Percentiles rank a stretch among this genome's conserved stretches.
phyloP scores from a whole-genome alignment of 2,113 vertebrate genomes.

The Thamnophis sirtalis region DNA sequence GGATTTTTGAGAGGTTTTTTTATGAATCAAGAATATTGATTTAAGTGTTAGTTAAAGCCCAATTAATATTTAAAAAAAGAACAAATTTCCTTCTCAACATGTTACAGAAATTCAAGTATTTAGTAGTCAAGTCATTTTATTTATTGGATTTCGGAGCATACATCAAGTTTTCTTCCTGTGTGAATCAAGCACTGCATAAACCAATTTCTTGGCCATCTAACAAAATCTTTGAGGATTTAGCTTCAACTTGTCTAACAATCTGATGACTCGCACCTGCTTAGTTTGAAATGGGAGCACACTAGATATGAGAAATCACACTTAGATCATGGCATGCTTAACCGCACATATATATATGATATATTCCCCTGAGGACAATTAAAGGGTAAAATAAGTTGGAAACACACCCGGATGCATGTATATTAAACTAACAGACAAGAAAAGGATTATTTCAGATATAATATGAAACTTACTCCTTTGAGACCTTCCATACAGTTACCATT shows the following conservation, averaged over 20 bases:
- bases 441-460: conserved; percentile 57
- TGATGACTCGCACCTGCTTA: conserved; percentile 16
- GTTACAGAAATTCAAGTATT: neutral
- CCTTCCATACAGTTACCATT: conserved; percentile 33
- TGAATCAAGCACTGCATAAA: neutral
- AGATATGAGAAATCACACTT: conserved; percentile 13
- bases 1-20: neutral
- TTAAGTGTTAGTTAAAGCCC: neutral
- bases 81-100: neutral
- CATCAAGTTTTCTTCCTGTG: neutral
- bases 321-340: conserved; percentile 46
- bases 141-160: neutral
- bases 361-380: conserved; percentile 64
- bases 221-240: neutral
- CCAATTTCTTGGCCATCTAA: neutral
- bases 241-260: neutral
- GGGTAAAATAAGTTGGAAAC: conserved; percentile 42
- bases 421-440: conserved; percentile 45
- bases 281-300: conserved; percentile 24
- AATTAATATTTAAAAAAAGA: neutral
- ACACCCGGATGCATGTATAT: conserved; percentile 15
- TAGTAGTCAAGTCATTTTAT: neutral
- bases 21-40: neutral
- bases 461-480: conserved; percentile 49
- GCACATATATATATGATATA: conserved; percentile 51